Base-by-base conservation (phyloP, 2,113 vertebrate species). In the Mesembrinibis cayennensis region DNA sequence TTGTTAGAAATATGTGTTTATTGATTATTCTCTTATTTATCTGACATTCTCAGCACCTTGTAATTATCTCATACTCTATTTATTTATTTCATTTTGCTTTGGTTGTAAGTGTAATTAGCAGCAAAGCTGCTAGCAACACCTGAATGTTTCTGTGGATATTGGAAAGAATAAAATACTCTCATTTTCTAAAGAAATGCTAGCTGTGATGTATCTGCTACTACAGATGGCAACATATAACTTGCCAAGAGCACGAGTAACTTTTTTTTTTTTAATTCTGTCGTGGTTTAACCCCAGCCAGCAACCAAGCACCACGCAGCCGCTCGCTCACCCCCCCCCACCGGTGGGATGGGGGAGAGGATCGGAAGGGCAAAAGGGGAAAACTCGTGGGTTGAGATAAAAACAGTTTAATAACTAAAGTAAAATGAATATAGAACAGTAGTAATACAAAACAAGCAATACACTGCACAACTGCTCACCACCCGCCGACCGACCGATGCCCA, bases 41-140 rank as follows among this genome's bases (percentile, higher is more conserved):
- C 38, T 67, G 47, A 52, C n/a, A 74, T 42, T 82, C 80, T 88
- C 42, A 82, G 78, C 81, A 80, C 26, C 47, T 77, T 58, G 69
- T 71, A 80, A 90, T 95, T 95, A 84, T 45, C 66, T 85, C 71
- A 30, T n/a, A 34, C 21, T 86, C 16, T 53, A 27, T 50, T 93
- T 96, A 44, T 47, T 90, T 81, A 55, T 92, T 90, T 90, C 3
- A 66, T 90, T 94, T 84, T 79, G 38, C n/a, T 93, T 93, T 59
- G 18, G 30, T 91, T 84, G 6, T 78, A 89, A 79, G 65, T 34
- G 40, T 47, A 93, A 96, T 87, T 93, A 96, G 42, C 56, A 80
- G 66, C 25, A 96, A 94, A 93, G 59, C 42, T 76, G 69, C 56
- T 81, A 88, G 80, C 29, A 63, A 61, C 76, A 94, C 69, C 72